Base-by-base conservation (phyloP, 2,797 vertebrate species). In the Cossypha niveicapilla region DNA sequence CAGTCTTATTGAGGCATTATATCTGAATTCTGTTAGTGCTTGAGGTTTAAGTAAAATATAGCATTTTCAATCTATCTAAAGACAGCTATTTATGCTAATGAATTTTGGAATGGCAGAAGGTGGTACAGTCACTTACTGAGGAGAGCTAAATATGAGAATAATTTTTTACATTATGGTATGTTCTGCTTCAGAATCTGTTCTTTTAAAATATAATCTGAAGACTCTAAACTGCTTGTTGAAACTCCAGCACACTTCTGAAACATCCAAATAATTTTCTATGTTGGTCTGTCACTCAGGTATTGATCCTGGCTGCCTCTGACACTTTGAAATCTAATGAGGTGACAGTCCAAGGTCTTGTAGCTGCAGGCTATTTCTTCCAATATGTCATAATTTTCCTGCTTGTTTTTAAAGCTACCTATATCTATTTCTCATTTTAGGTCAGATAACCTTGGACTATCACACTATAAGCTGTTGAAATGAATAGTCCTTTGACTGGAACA, bases 301-400 rank as follows among this genome's bases (percentile, higher is more conserved):
- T 93, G 86, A 94, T 90, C 51, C 30, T 75, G 44, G 18, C 51
- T 93, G 56, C 15, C 28, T 94, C 67, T 78, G 63, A 58, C 74
- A 34, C 44, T 89, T 71, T 73, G 37, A 92, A 74, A 90, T 87
- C 44, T 88, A 86, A 91, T 54, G 60, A 92, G 45, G 34, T 94
- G 63, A 63, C 70, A 84, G 79, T 13, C 60, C 67, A 88, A 79
- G 51, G 73, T 93, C 57, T 87, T 87, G 30, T 48, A 91, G 41
- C 54, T 92, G 28, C 35, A 73, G 53, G 60, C 3, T 81, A 42
- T 86, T 92, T 96, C 57, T 74, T 91, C 47, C 47, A 79, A 32
- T 74, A 83, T 37, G 27, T 96, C 70, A 53, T 70, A 25, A 61
- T 80, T 86, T 93, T 81, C 13, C 13, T 74, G 19, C 32, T 70